These are phyloP conservation scores for Smutsia gigantea DNA, from an alignment of 2,797 vertebrate species.

Conservation along the genomic window DNA sequence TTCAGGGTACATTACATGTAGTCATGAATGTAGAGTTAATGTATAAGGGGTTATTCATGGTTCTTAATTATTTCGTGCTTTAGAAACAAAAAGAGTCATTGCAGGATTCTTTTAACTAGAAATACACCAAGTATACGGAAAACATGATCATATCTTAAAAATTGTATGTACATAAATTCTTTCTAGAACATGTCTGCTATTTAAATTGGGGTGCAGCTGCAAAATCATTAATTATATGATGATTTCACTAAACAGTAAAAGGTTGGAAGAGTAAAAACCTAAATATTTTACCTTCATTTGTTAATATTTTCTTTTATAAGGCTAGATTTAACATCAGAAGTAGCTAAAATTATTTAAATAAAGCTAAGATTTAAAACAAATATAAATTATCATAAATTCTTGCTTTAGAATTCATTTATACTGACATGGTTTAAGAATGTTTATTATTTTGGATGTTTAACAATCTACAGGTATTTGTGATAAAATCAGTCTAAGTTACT, in stretches of 20 bases:
- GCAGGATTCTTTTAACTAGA: background rate
- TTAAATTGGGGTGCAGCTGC: background rate
- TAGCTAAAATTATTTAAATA: background rate
- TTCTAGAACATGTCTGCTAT: background rate
- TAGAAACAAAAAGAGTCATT: background rate
- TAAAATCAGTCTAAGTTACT: constrained; percentile 3
- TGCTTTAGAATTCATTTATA: background rate
- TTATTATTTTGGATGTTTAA: constrained; percentile 30
- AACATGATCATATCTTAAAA: background rate
- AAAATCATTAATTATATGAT: background rate
- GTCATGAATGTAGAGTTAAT: background rate
- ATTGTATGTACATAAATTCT: background rate
- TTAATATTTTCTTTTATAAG: background rate
- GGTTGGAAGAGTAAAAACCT: background rate
- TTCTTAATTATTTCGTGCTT: background rate
- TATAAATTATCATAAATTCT: background rate
- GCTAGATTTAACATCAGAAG: background rate
- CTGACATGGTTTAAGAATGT: background rate
- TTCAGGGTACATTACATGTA: background rate
- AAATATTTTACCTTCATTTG: background rate
- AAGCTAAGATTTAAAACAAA: background rate
- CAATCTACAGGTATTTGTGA: background rate
- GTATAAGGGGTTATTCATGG: background rate
- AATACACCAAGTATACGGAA: background rate
- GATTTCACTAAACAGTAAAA: background rate